phyloP scores from a whole-genome alignment of 2,888 invertebrate species.

The Gortyna flavago region DNA sequence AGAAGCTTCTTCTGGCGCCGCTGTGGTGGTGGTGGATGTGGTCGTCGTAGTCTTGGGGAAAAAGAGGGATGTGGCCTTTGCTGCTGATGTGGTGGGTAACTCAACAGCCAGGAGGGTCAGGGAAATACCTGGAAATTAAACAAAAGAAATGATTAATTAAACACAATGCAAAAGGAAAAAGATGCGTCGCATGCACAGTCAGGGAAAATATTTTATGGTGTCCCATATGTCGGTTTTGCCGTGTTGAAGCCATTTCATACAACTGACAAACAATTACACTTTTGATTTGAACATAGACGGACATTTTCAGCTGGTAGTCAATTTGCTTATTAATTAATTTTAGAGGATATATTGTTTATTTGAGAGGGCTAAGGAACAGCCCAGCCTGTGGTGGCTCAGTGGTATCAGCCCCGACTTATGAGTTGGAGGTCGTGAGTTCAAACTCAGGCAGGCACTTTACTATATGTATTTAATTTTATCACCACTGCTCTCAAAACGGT shows the following conservation, averaged over 20 bases:
- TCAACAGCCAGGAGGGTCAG: constrained; percentile 83
- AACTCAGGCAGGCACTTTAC: background rate
- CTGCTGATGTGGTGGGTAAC: constrained; percentile 87
- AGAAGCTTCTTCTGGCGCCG: constrained; percentile 78
- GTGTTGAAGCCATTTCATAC: no score
- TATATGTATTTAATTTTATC: background rate
- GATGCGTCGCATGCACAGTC: background rate
- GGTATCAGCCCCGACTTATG: no score
- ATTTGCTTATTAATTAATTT: background rate
- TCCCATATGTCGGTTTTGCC: no score
- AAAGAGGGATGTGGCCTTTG: constrained; percentile 91
- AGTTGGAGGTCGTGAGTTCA: no score
- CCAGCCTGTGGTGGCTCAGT: no score
- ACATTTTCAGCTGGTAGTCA: background rate
- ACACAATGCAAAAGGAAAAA: background rate
- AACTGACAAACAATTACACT: background rate
- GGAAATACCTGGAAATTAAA: constrained; percentile 74
- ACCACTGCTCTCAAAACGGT: background rate
- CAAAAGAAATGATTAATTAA: background rate
- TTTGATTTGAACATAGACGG: background rate
- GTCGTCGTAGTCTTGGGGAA: constrained; percentile 87
- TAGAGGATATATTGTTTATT: background rate
- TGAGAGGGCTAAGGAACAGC: background rate
- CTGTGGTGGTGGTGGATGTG: constrained; percentile 79
- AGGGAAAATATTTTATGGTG: background rate